Evolutionary conservation across 2,888 invertebrate species (phyloP), one percentile per base, ranked within the genome.

Genomic region (Rhabditoides inermis): DNA sequence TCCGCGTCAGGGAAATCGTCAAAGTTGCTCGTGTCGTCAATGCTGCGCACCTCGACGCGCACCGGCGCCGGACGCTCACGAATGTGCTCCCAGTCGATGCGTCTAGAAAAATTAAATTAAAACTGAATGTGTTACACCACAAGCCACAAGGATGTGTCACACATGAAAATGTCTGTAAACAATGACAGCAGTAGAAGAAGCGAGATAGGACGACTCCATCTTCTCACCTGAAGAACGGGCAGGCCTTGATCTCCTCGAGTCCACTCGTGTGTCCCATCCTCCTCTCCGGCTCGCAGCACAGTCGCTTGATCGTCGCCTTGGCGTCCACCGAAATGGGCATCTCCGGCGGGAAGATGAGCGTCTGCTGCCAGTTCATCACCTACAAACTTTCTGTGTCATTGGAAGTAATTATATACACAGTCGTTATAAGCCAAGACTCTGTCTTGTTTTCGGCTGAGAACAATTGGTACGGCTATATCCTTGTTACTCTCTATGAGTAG

Each of bases 1-100:
- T 95, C 94, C 74, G 92, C 92, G 81, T 98, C 95, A 5, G 95
- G 95, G 83, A 99, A 99, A 76, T 99, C 98, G 81, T 99, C 98
- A 79, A 99, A 99, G 82, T 99, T 98, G 65, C 94, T 94, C 40
- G 98, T 98, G 80, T 99, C 98, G 79, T 98, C 98, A 73, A 99
- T 99, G 66, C 94, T 92, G 78, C 88, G 88, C 55, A 99, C 92
- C 78, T 92, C 90, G 25, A 98, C 91, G 45, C 89, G 86, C 79
- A 95, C 94, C 72, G 95, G 95, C 58, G 98, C 91, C 47, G 98
- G 98, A 53, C 95, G 84, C 78, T 98, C 95, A 60, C 78, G 84
- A 76, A 98, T 95, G 81, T 98, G 94, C 75, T 88, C 90, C 98
- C 98, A 99, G 80, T 99, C 98, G 51, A 95, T 91, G 26, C 82